Evolutionary conservation across 2,888 invertebrate genomes (phyloP).

Genomic region (Drosophila affinis): DNA sequence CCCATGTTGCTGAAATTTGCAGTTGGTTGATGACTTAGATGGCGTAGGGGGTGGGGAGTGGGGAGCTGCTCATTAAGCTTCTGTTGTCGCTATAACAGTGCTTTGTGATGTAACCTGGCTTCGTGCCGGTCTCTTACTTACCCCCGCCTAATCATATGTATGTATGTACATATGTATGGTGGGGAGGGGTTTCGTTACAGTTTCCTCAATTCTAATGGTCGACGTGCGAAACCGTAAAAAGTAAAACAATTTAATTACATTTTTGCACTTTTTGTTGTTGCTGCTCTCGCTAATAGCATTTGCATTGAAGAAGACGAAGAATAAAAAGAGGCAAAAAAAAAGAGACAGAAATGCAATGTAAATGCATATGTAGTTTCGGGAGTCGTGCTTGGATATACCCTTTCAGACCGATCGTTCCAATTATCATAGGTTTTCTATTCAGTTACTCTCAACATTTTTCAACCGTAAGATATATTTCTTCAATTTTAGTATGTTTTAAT

Average conservation of each 20-base stretch:
- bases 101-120: conserved; percentile 51
- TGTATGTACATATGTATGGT: conserved; percentile 19
- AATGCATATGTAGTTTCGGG: neutral
- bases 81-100: conserved; percentile 40
- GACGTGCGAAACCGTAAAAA: conserved; percentile 74
- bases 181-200: conserved; percentile 46
- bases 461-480: neutral
- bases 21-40: neutral
- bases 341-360: neutral
- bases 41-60: neutral
- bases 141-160: neutral
- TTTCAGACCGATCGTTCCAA: no score
- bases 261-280: conserved; percentile 46
- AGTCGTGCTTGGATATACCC: neutral
- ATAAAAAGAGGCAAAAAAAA: conserved; percentile 4
- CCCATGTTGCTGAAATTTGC: conserved; percentile 14
- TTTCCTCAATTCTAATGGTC: conserved; percentile 39
- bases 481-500: neutral
- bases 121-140: conserved; percentile 27
- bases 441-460: neutral
- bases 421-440: neutral
- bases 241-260: conserved; percentile 76
- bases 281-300: conserved; percentile 62
- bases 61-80: conserved; percentile 28
- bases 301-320: conserved; percentile 29